phyloP scores from a whole-genome alignment of 2,113 vertebrate genomes.

The Tringa solitaria region DNA sequence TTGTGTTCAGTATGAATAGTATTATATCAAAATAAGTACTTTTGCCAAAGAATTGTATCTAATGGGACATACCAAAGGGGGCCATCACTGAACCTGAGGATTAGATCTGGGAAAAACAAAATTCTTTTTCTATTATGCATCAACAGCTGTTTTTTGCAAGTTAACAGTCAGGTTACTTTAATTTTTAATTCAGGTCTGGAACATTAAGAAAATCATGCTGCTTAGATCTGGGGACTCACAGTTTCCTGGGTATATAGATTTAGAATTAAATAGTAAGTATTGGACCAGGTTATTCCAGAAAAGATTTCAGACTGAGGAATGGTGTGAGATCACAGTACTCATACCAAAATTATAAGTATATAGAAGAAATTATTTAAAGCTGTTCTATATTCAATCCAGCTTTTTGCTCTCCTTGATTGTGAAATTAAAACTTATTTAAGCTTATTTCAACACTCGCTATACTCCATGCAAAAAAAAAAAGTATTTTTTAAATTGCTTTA shows the following conservation, averaged over 20 bases:
- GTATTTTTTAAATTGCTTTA: rapidly evolving
- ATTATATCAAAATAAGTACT: constrained; percentile 50
- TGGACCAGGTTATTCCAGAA: not conserved
- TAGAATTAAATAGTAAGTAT: not conserved
- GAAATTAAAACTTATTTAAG: not conserved
- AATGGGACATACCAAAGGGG: constrained; percentile 62
- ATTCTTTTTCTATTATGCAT: constrained; percentile 71
- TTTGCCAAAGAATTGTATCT: constrained; percentile 56
- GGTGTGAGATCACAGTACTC: not conserved
- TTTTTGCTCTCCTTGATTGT: not conserved
- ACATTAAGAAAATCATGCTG: not conserved
- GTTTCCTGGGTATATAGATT: not conserved
- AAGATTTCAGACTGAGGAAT: not conserved
- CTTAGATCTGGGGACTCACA: not conserved
- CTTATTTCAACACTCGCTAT: not conserved
- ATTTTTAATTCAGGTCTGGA: constrained; percentile 37
- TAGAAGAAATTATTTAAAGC: not conserved
- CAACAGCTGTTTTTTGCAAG: constrained; percentile 62
- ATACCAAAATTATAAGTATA: not conserved
- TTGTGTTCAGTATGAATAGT: constrained; percentile 58
- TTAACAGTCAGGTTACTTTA: constrained; percentile 49
- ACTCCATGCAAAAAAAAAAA: not conserved
- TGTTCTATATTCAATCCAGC: not conserved
- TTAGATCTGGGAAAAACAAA: constrained; percentile 68
- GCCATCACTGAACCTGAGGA: constrained; percentile 60